phyloP scores from a whole-genome alignment of 2,888 invertebrate genomes.

The Andrena dorsata region DNA sequence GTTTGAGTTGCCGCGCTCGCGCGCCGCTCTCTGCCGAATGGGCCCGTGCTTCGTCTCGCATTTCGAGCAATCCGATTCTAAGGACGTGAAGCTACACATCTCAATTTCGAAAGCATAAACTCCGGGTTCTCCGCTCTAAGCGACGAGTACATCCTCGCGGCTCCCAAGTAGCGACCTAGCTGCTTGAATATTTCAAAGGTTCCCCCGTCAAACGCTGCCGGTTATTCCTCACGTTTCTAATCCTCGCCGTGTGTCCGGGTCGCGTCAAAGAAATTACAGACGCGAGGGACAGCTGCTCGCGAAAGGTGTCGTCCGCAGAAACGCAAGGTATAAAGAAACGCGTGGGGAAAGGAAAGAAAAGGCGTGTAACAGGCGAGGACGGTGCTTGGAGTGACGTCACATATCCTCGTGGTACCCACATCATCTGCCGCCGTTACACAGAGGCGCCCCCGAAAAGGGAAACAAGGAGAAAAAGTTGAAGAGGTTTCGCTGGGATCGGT shows the following conservation, averaged over 20 bases:
- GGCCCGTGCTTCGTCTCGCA: not conserved
- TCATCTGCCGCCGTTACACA: constrained; percentile 71
- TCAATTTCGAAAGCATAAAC: no score
- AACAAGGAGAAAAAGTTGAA: constrained; percentile 1
- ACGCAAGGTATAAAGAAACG: constrained; percentile 34
- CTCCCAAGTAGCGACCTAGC: not conserved
- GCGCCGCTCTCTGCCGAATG: not conserved
- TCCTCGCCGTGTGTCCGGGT: constrained; percentile 2
- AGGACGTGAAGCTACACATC: no score
- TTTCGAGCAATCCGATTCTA: not conserved
- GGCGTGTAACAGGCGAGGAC: constrained; percentile 36
- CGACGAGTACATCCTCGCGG: no score
- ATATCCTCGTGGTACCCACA: constrained; percentile 77
- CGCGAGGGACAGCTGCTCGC: constrained; percentile 54
- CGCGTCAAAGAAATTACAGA: constrained; percentile 48
- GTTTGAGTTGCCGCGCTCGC: not conserved
- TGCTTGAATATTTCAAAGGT: not conserved
- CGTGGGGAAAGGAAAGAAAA: constrained; percentile 28
- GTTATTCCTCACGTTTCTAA: not conserved
- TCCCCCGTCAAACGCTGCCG: not conserved
- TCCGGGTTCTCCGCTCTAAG: no score
- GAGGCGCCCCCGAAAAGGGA: constrained; percentile 38
- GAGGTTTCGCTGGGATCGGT: constrained; percentile 16
- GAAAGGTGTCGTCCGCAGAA: constrained; percentile 55
- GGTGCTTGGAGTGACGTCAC: constrained; percentile 73